phyloP scores from a whole-genome alignment of 2,113 vertebrate genomes.

The Mustela lutreola region DNA sequence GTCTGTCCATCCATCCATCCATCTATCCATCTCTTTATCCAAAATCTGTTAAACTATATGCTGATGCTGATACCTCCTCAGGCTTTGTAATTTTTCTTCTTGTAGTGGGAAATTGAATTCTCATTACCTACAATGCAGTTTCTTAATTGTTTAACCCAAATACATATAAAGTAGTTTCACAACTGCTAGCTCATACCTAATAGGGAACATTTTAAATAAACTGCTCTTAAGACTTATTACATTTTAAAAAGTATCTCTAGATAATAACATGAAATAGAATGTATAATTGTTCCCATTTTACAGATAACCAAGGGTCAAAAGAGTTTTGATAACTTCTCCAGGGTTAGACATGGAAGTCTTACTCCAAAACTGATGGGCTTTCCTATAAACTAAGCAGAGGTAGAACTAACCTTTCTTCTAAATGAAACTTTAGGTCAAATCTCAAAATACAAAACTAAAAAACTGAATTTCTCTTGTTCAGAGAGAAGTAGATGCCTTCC shows the following conservation, averaged over 20 bases:
- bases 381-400: not conserved
- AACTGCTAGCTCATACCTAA: not conserved
- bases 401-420: not conserved
- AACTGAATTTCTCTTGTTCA: not conserved
- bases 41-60: not conserved
- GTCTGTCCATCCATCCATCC: not conserved
- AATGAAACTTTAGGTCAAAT: not conserved
- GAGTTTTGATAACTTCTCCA: not conserved
- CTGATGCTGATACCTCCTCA: not conserved
- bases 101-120: not conserved
- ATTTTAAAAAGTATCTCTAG: not conserved
- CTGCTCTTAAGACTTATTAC: not conserved
- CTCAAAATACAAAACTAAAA: not conserved
- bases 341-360: not conserved
- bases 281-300: not conserved
- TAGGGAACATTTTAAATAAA: not conserved
- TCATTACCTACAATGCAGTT: not conserved
- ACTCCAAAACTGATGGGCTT: not conserved
- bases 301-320: not conserved
- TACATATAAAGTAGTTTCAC: not conserved
- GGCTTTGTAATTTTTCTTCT: not conserved
- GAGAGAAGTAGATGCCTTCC: not conserved
- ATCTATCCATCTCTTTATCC: not conserved
- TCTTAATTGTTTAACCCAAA: not conserved
- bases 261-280: not conserved